Percentiles rank a stretch among this genome's conserved stretches.
Evolutionary conservation across 2,113 vertebrate species (phyloP).

Genomic region (Prunella fulvescens): DNA sequence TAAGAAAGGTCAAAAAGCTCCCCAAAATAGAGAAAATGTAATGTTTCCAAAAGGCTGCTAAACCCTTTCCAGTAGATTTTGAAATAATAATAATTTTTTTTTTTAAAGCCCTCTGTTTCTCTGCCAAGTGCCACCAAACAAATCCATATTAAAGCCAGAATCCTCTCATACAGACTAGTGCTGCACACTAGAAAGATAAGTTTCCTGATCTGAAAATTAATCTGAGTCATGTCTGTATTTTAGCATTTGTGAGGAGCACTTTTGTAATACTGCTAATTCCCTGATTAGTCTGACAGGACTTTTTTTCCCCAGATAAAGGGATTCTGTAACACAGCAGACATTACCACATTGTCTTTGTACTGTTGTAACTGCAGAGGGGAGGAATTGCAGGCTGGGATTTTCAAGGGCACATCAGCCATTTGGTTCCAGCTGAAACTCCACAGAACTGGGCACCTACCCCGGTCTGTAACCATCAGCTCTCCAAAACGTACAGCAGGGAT

Average conservation of each 20-base stretch:
- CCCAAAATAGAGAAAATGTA: constrained; percentile 9
- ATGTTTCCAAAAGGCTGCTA: neutral
- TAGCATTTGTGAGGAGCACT: constrained; percentile 53
- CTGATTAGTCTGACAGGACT: constrained; percentile 53
- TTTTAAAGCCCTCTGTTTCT: neutral
- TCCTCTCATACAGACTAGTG: neutral
- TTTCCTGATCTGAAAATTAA: constrained; percentile 61
- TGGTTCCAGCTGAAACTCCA: constrained; percentile 7
- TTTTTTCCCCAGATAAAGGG: constrained; percentile 34
- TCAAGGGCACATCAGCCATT: neutral
- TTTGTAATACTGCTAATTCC: constrained; percentile 57
- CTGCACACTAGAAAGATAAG: constrained; percentile 42
- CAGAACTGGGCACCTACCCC: constrained; percentile 15
- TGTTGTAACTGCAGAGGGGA: constrained; percentile 41
- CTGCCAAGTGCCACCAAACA: constrained; percentile 29
- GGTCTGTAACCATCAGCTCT: neutral
- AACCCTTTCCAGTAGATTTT: constrained; percentile 44
- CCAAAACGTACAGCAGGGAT: neutral
- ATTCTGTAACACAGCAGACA: constrained; percentile 57
- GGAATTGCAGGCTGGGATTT: constrained; percentile 23
- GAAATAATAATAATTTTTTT: constrained; percentile 43
- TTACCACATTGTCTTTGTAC: constrained; percentile 62
- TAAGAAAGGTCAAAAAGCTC: constrained; percentile 43
- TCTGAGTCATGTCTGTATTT: constrained; percentile 68
- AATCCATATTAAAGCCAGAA: neutral